Base-by-base conservation (phyloP, 2,113 vertebrate species). In the Entelurus aequoreus region DNA sequence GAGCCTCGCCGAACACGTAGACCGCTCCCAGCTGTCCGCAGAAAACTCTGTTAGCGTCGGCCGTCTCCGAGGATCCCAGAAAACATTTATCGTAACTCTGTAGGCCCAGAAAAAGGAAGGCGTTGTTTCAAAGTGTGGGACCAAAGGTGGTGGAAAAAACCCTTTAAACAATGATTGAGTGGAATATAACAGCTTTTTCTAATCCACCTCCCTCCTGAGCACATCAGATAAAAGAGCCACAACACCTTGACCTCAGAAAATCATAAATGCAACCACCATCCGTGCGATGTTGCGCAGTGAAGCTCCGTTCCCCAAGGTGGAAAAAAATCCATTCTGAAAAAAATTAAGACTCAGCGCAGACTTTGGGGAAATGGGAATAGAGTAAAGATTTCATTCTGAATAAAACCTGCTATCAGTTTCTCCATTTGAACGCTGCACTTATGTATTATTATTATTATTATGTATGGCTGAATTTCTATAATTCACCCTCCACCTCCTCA, bases 21-120 rank as follows among this genome's bases (percentile, higher is more conserved):
- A 98, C 92, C 2, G 95, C 95, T 79, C 94, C 96, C 28, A 98
- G 93, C 66, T 98, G 96, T 60, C 96, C 96, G 54, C 96, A 98
- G 81, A 98, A 98, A 8, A 98, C 95, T 82, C 95, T 86, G 72
- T 98, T 98, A 59, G 94, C 95, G 72, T 98, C 96, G 6, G 94
- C 95, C 54, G 94, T 97, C 90, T 98, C 96, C 12, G 95, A 98
- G 76, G 96, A 98, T 56, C 96, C 96, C 65, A 98, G 93, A 88
- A 98, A 99, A 89, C 96, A 98, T 90, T 98, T 98, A 88, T 99
- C 96, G 84, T 95, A 99, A 79, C 94, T 98, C 96, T 98, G 83
- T 42, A 65, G 69, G 57, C 65, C 10, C 50, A 47, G 74, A 9
- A 75, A 0, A 67, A 42, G 66, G 65, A 62, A 35, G 58, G 6